A percentile compares a stretch with the other conserved stretches of the same genome.
phyloP scores from a whole-genome alignment of 2,797 vertebrate species.

The Danio choprae region DNA sequence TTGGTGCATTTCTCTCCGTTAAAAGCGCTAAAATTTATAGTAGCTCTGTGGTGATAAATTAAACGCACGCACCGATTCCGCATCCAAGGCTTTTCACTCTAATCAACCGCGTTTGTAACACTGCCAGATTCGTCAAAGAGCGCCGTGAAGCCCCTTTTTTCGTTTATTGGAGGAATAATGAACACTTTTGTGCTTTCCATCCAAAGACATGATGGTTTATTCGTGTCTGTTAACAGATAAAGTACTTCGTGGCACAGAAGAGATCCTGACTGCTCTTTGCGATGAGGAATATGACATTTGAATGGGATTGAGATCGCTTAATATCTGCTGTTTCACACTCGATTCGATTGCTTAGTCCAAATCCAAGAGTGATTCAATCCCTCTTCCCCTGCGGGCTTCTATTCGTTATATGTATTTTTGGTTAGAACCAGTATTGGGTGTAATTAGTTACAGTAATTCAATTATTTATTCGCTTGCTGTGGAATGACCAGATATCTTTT shows the following conservation, averaged over 20 bases:
- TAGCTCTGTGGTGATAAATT: slow-evolving; percentile 68
- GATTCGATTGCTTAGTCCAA: background rate
- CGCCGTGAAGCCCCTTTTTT: slow-evolving; percentile 40
- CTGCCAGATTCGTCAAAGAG: slow-evolving; percentile 62
- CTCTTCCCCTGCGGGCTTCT: background rate
- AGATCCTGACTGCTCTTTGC: slow-evolving; percentile 19
- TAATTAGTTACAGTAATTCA: too few species aligned
- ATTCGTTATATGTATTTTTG: background rate
- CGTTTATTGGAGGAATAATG: slow-evolving; percentile 52
- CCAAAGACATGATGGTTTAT: slow-evolving; percentile 49
- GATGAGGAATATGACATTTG: slow-evolving; percentile 23
- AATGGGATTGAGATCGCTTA: background rate
- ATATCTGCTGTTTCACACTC: background rate
- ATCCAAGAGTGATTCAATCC: background rate
- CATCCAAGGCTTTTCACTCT: slow-evolving; percentile 64
- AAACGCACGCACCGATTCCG: slow-evolving; percentile 61
- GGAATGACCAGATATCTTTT: too few species aligned
- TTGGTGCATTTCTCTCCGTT: slow-evolving; percentile 62
- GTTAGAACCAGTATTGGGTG: background rate
- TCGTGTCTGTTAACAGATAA: slow-evolving; percentile 50
- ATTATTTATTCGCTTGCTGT: too few species aligned
- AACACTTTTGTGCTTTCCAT: slow-evolving; percentile 55
- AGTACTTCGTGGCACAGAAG: slow-evolving; percentile 5
- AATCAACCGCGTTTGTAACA: slow-evolving; percentile 61
- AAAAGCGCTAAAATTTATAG: slow-evolving; percentile 68